Conservation (phyloP, 2,113 vertebrate species). For the Ramphastos sulfuratus region DNA sequence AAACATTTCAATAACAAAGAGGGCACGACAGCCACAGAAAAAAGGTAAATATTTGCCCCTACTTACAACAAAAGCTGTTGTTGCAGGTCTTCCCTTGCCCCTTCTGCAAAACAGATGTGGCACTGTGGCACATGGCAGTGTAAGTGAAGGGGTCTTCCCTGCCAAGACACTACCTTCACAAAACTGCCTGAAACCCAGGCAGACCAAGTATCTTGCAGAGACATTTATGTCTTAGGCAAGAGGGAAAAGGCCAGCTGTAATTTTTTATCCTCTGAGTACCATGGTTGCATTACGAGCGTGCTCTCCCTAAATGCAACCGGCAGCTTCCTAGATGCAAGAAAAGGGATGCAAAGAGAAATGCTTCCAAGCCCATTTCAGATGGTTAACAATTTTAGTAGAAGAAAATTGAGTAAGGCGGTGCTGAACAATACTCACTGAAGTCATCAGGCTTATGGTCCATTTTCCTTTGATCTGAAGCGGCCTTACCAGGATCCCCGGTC, state of each 20-base stretch:
- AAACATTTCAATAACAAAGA: neutral
- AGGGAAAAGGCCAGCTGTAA: neutral
- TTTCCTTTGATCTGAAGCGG: slow-evolving; percentile 68
- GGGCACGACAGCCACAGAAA: neutral
- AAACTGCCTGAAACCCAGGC: neutral
- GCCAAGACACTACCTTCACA: neutral
- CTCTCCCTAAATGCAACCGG: slow-evolving; percentile 7
- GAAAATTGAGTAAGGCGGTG: neutral
- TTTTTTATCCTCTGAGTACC: neutral
- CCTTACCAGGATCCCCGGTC: slow-evolving; percentile 67
- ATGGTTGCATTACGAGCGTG: neutral
- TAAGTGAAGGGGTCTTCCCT: neutral
- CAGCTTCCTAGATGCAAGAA: neutral
- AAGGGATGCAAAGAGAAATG: neutral
- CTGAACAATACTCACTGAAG: slow-evolving; percentile 75
- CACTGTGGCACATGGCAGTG: neutral
- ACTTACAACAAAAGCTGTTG: neutral
- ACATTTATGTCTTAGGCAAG: neutral
- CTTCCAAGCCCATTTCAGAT: slow-evolving; percentile 13
- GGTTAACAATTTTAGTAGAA: neutral
- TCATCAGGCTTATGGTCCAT: slow-evolving; percentile 69
- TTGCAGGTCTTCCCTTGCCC: neutral
- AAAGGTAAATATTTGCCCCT: neutral
- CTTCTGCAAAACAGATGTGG: neutral
- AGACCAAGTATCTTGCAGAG: neutral